Evolutionary conservation across 2,888 invertebrate species (phyloP).

Genomic region (Cyclophora albipunctata): DNA sequence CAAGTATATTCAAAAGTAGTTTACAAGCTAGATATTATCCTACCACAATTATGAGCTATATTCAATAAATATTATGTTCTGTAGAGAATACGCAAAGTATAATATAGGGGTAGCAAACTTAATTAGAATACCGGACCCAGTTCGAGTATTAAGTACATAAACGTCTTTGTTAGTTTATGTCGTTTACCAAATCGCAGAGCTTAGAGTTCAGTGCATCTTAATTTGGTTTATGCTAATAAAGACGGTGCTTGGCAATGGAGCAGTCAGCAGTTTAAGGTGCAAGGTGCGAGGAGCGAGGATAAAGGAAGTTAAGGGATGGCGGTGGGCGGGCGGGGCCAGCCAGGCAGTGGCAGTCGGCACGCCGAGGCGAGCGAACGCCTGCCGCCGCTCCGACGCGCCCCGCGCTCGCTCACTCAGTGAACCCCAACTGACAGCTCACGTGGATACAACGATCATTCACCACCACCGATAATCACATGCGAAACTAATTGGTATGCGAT

Average conservation of each 20-base stretch:
- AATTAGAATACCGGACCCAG: too few species aligned
- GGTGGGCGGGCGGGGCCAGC: conserved; percentile 47
- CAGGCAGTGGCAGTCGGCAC: conserved; percentile 58
- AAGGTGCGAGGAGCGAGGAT: conserved; percentile 45
- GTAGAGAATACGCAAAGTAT: too few species aligned
- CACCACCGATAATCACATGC: conserved; percentile 13
- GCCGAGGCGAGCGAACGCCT: conserved; percentile 58
- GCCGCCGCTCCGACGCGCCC: conserved; percentile 23
- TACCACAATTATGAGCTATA: too few species aligned
- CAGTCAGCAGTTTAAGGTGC: conserved; percentile 58
- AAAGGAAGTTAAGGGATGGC: conserved; percentile 42
- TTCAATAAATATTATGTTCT: too few species aligned
- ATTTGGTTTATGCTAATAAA: conserved; percentile 68
- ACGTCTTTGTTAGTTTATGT: too few species aligned
- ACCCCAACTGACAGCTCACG: conserved; percentile 58
- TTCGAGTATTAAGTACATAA: too few species aligned
- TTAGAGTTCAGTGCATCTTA: conserved; percentile 40
- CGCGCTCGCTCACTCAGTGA: conserved; percentile 58
- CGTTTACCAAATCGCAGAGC: background rate
- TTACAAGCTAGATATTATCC: too few species aligned
- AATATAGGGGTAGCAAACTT: too few species aligned
- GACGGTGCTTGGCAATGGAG: conserved; percentile 43
- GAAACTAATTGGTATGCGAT: conserved; percentile 47
- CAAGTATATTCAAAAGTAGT: too few species aligned
- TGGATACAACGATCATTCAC: conserved; percentile 33